These are phyloP conservation scores for Lamprologus sp. DNA, from an alignment of 2,113 vertebrate genomes.

Conservation along the genomic window DNA sequence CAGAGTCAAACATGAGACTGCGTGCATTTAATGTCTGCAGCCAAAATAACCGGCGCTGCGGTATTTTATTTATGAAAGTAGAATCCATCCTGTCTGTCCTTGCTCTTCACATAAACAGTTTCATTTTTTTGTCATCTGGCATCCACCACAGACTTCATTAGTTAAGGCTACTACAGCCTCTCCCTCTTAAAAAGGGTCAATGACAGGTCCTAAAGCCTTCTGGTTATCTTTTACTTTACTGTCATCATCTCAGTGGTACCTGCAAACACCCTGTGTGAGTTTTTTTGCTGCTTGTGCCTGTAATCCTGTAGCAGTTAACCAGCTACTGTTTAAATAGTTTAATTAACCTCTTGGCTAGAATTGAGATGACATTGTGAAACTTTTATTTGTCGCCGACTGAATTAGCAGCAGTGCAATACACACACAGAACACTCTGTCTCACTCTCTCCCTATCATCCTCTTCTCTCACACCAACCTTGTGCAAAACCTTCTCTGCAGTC, in stretches of 20 bases:
- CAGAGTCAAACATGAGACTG: neutral
- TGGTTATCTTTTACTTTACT: neutral
- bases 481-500: neutral
- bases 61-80: neutral
- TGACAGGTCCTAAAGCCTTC: fast-evolving
- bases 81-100: neutral
- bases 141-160: neutral
- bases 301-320: neutral
- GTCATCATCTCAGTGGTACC: neutral
- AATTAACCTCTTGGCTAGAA: neutral
- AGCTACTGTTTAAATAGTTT: fast-evolving
- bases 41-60: neutral
- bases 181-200: neutral
- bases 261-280: fast-evolving
- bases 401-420: neutral
- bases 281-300: fast-evolving
- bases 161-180: neutral
- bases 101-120: neutral
- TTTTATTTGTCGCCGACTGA: neutral
- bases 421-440: neutral
- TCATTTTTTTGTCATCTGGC: neutral
- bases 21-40: neutral
- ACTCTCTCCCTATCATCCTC: neutral
- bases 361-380: neutral
- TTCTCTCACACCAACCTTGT: neutral